Percentiles rank a stretch among this genome's conserved stretches.
phyloP scores from a whole-genome alignment of 2,888 invertebrate species.

The Electrophaes corylata region DNA sequence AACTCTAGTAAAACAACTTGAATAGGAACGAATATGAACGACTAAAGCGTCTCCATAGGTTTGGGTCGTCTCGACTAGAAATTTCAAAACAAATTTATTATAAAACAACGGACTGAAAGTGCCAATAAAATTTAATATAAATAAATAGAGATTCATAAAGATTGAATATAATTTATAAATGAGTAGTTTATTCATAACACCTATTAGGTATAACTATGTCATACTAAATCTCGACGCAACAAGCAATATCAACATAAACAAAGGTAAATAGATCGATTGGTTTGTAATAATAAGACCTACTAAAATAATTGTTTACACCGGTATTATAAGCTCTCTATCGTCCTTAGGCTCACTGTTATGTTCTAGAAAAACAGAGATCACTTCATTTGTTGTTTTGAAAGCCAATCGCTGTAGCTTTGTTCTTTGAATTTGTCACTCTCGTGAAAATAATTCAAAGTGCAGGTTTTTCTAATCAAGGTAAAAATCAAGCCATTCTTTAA shows the following conservation, averaged over 20 bases:
- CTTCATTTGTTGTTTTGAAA: slow-evolving; percentile 43
- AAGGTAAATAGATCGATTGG: slow-evolving; percentile 76
- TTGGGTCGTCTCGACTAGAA: slow-evolving; percentile 80
- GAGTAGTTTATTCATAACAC: slow-evolving; percentile 48
- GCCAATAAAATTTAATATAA: slow-evolving; percentile 54
- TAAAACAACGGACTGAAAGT: slow-evolving; percentile 54
- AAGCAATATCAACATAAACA: slow-evolving; percentile 80
- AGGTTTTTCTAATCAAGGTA: slow-evolving; percentile 25
- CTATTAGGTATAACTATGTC: slow-evolving; percentile 67
- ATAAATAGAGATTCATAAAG: slow-evolving; percentile 58
- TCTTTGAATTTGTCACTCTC: slow-evolving; percentile 3
- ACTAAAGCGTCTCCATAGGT: slow-evolving; percentile 65
- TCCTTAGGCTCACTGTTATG: slow-evolving; percentile 74
- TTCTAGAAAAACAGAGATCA: slow-evolving; percentile 71
- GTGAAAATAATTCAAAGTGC: slow-evolving; percentile 28
- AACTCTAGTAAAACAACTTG: slow-evolving; percentile 53
- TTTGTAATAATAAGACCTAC: slow-evolving; percentile 75
- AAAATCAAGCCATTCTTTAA: background rate
- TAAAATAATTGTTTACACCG: slow-evolving; percentile 78
- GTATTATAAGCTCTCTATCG: slow-evolving; percentile 81
- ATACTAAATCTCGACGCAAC: slow-evolving; percentile 72
- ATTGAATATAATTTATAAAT: slow-evolving; percentile 39
- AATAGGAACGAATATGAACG: slow-evolving; percentile 72
- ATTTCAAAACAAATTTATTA: slow-evolving; percentile 55
- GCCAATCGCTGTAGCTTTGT: slow-evolving; percentile 27